Conservation (phyloP, 2,888 invertebrate species). For the Ornithoptera priamus region DNA sequence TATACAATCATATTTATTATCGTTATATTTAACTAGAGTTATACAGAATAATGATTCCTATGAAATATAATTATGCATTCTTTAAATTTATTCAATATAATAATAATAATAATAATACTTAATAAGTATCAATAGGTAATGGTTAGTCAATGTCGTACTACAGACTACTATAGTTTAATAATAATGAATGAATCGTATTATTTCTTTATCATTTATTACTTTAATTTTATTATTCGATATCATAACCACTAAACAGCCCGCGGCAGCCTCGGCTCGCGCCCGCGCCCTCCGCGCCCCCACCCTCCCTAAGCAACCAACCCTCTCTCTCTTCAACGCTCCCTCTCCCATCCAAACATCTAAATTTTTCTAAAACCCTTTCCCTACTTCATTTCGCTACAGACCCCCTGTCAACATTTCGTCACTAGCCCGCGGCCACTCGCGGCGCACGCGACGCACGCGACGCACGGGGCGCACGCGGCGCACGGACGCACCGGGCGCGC, state of each 20-base stretch:
- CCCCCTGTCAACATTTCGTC: conserved; percentile 1
- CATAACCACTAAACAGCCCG: conserved; percentile 73
- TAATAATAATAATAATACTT: conserved; percentile 80
- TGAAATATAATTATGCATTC: conserved; percentile 81
- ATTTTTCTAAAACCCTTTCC: background rate
- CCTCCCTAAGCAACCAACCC: conserved; percentile 1
- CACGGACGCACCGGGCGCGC: no score
- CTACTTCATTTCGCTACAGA: conserved; percentile 3
- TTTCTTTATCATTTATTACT: conserved; percentile 71
- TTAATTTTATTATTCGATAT: conserved; percentile 75
- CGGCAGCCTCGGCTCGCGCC: conserved; percentile 66
- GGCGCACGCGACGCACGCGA: background rate
- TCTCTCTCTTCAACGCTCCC: background rate
- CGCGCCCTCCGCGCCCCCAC: conserved; percentile 37
- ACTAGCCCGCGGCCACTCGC: background rate
- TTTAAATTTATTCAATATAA: conserved; percentile 80
- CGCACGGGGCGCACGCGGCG: no score
- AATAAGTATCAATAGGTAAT: conserved; percentile 80
- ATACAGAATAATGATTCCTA: conserved; percentile 82
- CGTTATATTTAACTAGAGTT: conserved; percentile 81
- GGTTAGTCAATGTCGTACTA: conserved; percentile 79
- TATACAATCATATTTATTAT: conserved; percentile 74
- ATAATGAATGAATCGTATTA: conserved; percentile 78
- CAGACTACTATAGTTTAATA: conserved; percentile 74
- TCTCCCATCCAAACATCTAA: background rate